Evolutionary conservation across 2,113 vertebrate genomes (phyloP).

Genomic region (Symphodus melops): DNA sequence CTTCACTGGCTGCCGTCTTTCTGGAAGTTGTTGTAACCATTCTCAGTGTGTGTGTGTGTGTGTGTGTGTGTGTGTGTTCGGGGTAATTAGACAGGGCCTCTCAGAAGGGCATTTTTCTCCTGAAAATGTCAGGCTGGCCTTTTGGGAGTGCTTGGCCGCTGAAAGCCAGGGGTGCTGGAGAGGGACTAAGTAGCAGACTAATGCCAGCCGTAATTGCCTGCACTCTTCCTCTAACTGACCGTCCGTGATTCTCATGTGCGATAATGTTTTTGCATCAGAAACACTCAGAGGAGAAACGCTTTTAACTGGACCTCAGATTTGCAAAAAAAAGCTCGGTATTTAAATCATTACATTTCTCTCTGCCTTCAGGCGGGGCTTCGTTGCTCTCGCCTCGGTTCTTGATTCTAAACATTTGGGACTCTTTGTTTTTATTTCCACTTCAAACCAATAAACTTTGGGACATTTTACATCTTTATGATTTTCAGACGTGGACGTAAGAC

Average conservation of each 20-base stretch:
- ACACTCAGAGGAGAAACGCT: slow-evolving; percentile 19
- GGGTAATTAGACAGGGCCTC: slow-evolving; percentile 74
- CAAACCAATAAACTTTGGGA: too few species aligned
- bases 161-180: slow-evolving; percentile 61
- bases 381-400: neutral
- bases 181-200: slow-evolving; percentile 61
- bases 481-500: too few species aligned
- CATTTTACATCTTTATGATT: too few species aligned
- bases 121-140: slow-evolving; percentile 83
- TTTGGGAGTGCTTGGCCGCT: slow-evolving; percentile 73
- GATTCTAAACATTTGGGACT: neutral
- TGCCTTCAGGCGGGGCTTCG: neutral
- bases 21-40: slow-evolving; percentile 26
- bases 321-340: neutral
- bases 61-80: slow-evolving; percentile 45
- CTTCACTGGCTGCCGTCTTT: slow-evolving; percentile 29
- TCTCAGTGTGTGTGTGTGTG: slow-evolving; percentile 28
- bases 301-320: neutral
- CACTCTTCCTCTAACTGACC: slow-evolving; percentile 42
- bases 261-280: slow-evolving; percentile 50
- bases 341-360: neutral
- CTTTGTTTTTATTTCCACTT: too few species aligned
- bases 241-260: slow-evolving; percentile 23
- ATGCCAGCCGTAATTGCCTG: slow-evolving; percentile 64
- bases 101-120: slow-evolving; percentile 71